Evolutionary conservation across 2,888 invertebrate species (phyloP), one percentile per base, ranked within the genome.

Genomic region (Acrobasis consociella): DNA sequence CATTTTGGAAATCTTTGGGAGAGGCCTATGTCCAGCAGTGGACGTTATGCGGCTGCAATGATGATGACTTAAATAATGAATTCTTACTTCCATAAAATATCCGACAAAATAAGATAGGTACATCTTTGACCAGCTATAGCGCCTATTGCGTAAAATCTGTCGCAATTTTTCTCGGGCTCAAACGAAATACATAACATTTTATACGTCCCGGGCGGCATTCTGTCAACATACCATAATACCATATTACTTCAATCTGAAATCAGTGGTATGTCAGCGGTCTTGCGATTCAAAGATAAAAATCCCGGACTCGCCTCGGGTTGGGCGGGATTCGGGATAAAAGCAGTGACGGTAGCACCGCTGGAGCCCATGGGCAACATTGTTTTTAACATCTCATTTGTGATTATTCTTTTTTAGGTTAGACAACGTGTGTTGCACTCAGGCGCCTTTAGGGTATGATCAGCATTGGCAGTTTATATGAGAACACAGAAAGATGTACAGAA

Each of bases 321-420:
- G 69, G 59, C 69, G 73, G 82, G 80, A 82, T 80, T n/a, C n/a
- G n/a, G n/a, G n/a, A n/a, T n/a, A n/a, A 85, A 85, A 86, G 84
- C 85, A 85, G 85, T 82, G 86, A 88, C 82, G 81, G 83, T 84
- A 87, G 88, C 88, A 87, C 82, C 83, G 82, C 83, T 86, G 84
- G 87, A 87, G 86, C 85, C 76, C 68, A 81, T 78, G 81, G 84
- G 77, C 81, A 74, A 72, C 80, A 80, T 81, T 84, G 80, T 31
- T 31, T 7, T 7, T 31, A 7, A 31, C 31, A 83, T 81, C 76
- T 71, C 65, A 60, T 61, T 65, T 71, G 77, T 39, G 80, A 42
- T 42, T 42, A 2, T 42, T 13, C 46, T 46, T 13, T 1, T 13
- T 13, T 2, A 22, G 22, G 22, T 2, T 22, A 2, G 22, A 22